A percentile compares a stretch with the other conserved stretches of the same genome.
phyloP scores from a whole-genome alignment of 2,113 vertebrate species.

The Thinocorus orbignyianus region DNA sequence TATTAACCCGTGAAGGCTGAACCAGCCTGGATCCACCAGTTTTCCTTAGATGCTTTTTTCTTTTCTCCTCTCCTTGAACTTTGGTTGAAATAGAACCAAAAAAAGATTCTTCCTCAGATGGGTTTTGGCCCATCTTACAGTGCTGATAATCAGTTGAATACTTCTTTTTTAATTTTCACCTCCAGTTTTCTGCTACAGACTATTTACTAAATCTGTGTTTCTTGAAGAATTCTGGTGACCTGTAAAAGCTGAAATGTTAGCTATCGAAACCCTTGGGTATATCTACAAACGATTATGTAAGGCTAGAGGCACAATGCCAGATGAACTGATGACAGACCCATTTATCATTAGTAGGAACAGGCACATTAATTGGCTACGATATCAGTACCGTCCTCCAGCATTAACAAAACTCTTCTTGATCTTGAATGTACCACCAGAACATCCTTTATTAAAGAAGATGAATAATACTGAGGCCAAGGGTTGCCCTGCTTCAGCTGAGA shows the following conservation, averaged over 20 bases:
- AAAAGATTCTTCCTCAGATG: background rate
- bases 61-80: background rate
- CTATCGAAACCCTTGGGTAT: background rate
- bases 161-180: background rate
- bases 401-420: conserved; percentile 46
- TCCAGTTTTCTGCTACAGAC: background rate
- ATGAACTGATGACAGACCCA: background rate
- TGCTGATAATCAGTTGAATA: background rate
- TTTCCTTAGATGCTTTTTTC: background rate
- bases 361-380: conserved; percentile 31
- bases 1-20: conserved; percentile 22
- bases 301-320: background rate
- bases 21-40: background rate
- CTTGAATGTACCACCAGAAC: background rate
- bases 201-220: conserved; percentile 23
- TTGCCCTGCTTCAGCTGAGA: background rate
- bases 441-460: conserved; percentile 35
- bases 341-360: conserved; percentile 55
- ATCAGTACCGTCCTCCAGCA: background rate
- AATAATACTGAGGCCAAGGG: conserved; percentile 8
- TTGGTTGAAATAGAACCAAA: background rate
- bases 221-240: conserved; percentile 1
- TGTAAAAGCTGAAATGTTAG: background rate
- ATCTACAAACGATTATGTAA: conserved; percentile 13
- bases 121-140: background rate